Conservation (phyloP, 2,113 vertebrate species). For the Spea bombifrons region DNA sequence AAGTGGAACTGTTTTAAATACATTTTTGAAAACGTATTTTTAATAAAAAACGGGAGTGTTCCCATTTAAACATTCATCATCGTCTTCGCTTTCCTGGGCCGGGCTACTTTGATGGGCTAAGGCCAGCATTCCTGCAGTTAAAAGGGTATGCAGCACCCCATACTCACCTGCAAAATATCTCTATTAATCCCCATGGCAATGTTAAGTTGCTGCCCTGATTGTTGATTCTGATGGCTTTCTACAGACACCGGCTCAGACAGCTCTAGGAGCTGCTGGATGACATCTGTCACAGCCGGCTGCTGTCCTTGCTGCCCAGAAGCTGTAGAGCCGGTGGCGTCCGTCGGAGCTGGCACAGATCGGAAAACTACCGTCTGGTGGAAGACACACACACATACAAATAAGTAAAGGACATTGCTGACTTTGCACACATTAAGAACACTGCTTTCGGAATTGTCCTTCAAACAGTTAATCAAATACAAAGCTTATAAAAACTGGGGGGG, state of each 20-base stretch:
- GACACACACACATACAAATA: slow-evolving; percentile 7
- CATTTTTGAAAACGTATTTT: no score
- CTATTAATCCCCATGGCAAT: slow-evolving; percentile 89
- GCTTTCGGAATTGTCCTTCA: no score
- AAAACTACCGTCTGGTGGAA: slow-evolving; percentile 69
- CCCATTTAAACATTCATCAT: no score
- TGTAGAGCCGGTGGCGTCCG: slow-evolving; percentile 63
- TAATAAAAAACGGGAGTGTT: no score
- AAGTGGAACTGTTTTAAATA: no score
- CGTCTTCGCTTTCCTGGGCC: no score
- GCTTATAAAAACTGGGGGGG: no score
- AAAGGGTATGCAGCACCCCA: background rate
- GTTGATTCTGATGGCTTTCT: slow-evolving; percentile 76
- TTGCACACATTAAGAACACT: background rate
- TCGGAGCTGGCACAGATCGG: slow-evolving; percentile 65
- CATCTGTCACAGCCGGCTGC: slow-evolving; percentile 83
- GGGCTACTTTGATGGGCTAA: no score
- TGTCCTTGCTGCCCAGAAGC: slow-evolving; percentile 68
- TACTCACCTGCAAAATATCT: slow-evolving; percentile 91
- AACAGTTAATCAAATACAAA: no score
- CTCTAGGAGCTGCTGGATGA: slow-evolving; percentile 95
- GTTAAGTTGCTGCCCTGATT: slow-evolving; percentile 72
- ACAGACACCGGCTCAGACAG: slow-evolving; percentile 87
- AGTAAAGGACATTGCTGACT: background rate
- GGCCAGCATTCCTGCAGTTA: no score